Evolutionary conservation across 2,113 vertebrate genomes (phyloP).

Genomic region (Corythornis cristatus): DNA sequence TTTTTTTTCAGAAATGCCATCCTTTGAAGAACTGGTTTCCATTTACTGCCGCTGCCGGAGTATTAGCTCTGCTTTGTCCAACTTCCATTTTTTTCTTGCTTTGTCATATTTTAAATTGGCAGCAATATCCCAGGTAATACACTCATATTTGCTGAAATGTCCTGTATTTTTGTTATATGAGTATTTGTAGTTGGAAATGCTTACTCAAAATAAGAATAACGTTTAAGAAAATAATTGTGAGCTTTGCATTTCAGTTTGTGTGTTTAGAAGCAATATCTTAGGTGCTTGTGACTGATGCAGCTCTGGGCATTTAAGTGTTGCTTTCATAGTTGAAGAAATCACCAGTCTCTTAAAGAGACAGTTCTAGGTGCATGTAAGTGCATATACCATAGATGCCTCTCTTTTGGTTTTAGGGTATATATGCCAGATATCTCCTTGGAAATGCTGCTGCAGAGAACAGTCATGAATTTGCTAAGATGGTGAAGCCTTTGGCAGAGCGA

Average conservation of each 20-base stretch:
- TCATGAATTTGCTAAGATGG: conserved; percentile 74
- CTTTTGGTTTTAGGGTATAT: conserved; percentile 81
- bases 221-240: not conserved
- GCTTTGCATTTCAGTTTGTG: not conserved
- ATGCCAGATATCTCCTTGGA: conserved; percentile 85
- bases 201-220: not conserved
- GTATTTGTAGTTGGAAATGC: not conserved
- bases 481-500: conserved; percentile 85
- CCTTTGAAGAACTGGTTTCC: conserved; percentile 80
- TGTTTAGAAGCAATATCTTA: not conserved
- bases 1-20: conserved; percentile 79
- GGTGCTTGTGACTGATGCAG: not conserved
- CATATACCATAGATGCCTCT: not conserved
- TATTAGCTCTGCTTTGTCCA: conserved; percentile 70
- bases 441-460: conserved; percentile 88
- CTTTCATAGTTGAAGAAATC: not conserved
- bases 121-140: conserved; percentile 87
- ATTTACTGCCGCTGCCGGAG: conserved; percentile 81
- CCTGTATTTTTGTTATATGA: not conserved
- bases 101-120: conserved; percentile 90
- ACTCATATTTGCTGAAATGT: not conserved
- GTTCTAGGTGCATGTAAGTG: not conserved
- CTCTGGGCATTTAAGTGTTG: not conserved
- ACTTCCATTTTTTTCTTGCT: conserved; percentile 89
- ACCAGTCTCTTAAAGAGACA: not conserved